Percentiles rank a stretch among this genome's conserved stretches.
These are phyloP conservation scores for Caenorhabditis inopinata DNA, from an alignment of 1,140 invertebrate genomes.

Conservation along the genomic window DNA sequence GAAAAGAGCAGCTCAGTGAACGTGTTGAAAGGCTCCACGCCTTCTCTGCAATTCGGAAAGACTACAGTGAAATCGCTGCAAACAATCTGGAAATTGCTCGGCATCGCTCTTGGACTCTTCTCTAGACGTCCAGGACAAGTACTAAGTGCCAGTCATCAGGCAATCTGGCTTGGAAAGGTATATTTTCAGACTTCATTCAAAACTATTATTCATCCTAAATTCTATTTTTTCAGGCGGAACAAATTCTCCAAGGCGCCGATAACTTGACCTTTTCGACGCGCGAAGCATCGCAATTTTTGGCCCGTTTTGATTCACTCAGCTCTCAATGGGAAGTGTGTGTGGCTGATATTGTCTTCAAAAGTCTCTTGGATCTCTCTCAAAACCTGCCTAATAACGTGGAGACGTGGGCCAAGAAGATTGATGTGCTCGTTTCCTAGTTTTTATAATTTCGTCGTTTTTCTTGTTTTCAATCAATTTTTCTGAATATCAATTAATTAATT, in stretches of 20 bases:
- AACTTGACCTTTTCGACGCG: background rate
- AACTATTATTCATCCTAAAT: background rate
- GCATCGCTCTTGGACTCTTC: constrained; percentile 23
- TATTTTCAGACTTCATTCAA: no score
- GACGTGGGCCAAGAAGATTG: constrained; percentile 36
- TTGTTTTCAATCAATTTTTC: background rate
- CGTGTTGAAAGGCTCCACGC: background rate
- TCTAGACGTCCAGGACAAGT: constrained; percentile 5
- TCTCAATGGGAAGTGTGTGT: constrained; percentile 37
- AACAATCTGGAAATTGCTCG: constrained; percentile 21
- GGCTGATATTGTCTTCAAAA: constrained; percentile 37
- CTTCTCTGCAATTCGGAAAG: background rate
- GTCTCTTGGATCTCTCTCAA: background rate
- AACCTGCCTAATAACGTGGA: constrained; percentile 36
- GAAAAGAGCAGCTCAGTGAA: background rate
- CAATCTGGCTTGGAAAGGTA: constrained; percentile 20
- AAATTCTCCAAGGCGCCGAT: background rate
- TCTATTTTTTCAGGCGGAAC: background rate
- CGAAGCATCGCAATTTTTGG: constrained; percentile 35
- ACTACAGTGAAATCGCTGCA: background rate
- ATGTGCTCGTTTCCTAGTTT: background rate
- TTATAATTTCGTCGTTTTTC: background rate
- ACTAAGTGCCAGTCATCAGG: constrained; percentile 35
- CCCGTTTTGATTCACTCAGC: constrained; percentile 40
- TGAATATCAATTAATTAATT: background rate